Conservation (phyloP, 2,888 invertebrate species). For the Stenurella melanura region DNA sequence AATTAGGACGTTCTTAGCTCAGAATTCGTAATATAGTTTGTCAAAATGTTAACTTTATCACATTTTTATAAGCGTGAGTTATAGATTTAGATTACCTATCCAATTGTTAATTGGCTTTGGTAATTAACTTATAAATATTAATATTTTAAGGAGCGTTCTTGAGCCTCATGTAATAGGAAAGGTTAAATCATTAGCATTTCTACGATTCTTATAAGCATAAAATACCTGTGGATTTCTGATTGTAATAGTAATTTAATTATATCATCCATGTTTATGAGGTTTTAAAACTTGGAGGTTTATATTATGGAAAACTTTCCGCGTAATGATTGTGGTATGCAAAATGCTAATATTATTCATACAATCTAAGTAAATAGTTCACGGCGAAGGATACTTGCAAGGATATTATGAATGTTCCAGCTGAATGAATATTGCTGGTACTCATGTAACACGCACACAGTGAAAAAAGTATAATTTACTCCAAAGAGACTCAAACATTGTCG, state of each 20-base stretch:
- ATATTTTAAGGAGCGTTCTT: constrained; percentile 21
- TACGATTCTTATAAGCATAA: not conserved
- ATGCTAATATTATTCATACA: constrained; percentile 13
- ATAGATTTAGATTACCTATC: not conserved
- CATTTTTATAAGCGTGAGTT: constrained; percentile 5
- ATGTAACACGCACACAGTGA: too few relatives aligned
- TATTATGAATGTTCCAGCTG: not conserved
- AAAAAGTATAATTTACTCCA: too few relatives aligned
- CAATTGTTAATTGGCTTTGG: constrained; percentile 4
- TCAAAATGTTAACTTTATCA: not conserved
- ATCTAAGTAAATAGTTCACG: constrained; percentile 11
- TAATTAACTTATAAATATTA: constrained; percentile 22
- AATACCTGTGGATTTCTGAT: not conserved
- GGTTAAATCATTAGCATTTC: constrained; percentile 5
- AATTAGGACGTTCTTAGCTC: constrained; percentile 8
- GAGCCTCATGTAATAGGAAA: not conserved
- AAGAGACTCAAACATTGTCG: too few relatives aligned
- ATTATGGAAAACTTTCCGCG: not conserved
- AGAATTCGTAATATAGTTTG: not conserved
- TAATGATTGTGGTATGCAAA: constrained; percentile 10
- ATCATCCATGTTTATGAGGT: constrained; percentile 8
- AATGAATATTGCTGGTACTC: not conserved
- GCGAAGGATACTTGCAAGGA: constrained; percentile 15
- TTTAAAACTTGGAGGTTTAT: constrained; percentile 6
- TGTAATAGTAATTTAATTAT: constrained; percentile 19